phyloP scores from a whole-genome alignment of 2,888 invertebrate genomes.

The Trichogramma evanescens region DNA sequence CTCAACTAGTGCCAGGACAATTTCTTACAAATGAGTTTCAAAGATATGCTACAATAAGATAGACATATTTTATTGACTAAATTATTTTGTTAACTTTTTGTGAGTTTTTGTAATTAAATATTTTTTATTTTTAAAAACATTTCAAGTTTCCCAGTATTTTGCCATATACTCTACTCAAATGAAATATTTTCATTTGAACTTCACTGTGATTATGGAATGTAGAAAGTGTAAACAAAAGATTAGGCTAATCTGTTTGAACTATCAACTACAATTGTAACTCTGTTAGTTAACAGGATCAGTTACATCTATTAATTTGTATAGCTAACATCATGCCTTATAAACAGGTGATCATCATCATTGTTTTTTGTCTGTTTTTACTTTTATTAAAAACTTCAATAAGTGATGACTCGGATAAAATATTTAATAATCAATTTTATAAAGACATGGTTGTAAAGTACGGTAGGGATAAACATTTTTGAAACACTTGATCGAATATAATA shows the following conservation, averaged over 20 bases:
- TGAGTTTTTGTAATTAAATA: constrained; percentile 6
- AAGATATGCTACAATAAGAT: constrained; percentile 76
- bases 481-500: constrained; percentile 2
- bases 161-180: background rate
- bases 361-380: constrained; percentile 1
- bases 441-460: background rate
- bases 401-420: background rate
- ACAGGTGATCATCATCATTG: background rate
- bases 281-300: background rate
- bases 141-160: background rate
- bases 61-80: constrained; percentile 31
- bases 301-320: background rate
- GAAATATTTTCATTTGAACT: background rate
- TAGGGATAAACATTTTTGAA: background rate
- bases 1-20: constrained; percentile 64
- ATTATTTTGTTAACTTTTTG: constrained; percentile 9
- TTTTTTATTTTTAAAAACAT: background rate
- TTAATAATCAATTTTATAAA: constrained; percentile 2
- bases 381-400: background rate
- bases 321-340: background rate
- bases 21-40: constrained; percentile 78
- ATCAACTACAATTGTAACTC: background rate
- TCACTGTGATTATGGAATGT: background rate
- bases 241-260: background rate
- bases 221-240: constrained; percentile 16